These are phyloP conservation scores for Sebastolobus alascanus DNA, from an alignment of 2,797 vertebrate species.

Conservation along the genomic window DNA sequence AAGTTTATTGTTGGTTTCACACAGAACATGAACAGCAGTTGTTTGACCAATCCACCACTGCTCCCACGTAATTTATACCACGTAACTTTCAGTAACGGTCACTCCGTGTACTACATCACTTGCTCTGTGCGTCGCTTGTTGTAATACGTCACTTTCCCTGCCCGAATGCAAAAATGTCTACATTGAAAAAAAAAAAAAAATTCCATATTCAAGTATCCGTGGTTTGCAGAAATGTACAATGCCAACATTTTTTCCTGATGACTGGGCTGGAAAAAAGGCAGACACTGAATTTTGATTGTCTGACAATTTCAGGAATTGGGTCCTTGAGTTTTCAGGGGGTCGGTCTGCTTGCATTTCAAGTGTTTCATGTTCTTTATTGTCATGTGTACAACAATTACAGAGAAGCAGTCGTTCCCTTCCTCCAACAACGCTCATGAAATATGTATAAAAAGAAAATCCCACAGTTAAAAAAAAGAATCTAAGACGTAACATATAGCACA, in stretches of 20 bases:
- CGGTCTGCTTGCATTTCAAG: no score
- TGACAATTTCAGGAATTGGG: not conserved
- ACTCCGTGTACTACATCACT: no score
- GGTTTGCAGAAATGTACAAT: not conserved
- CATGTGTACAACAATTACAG: not conserved
- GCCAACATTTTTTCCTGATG: no score
- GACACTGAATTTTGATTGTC: not conserved
- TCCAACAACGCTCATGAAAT: not conserved
- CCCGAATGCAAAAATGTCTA: not conserved
- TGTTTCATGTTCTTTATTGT: not conserved
- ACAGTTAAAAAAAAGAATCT: not conserved
- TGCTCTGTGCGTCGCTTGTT: fast-evolving
- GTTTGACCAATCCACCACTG: no score
- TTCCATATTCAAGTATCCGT: not conserved
- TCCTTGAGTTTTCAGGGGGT: not conserved
- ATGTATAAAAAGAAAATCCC: not conserved
- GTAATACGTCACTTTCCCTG: not conserved
- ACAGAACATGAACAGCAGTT: no score
- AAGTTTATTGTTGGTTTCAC: no score
- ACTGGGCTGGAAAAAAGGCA: not conserved
- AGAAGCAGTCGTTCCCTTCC: not conserved
- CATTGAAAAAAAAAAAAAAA: no score
- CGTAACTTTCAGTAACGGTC: no score
- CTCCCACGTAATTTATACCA: no score
- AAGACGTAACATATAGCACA: not conserved